Percentiles rank a stretch among this genome's conserved stretches.
Conservation (phyloP, 2,888 invertebrate genomes). For the Pristionchus mayeri region DNA sequence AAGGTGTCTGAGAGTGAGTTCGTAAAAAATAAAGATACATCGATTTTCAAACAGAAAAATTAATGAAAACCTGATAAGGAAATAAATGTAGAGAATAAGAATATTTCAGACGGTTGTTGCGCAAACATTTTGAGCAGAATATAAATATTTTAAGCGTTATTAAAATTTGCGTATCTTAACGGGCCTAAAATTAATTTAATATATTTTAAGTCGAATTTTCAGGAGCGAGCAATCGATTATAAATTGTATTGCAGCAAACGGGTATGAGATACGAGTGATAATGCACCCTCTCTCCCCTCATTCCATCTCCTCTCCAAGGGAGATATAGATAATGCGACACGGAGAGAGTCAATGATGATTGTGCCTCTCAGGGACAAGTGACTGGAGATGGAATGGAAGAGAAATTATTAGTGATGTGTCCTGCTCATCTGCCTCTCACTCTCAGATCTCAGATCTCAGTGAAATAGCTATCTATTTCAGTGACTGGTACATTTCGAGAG, state of each 20-base stretch:
- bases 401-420: neutral
- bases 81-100: neutral
- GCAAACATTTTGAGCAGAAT: too few relatives aligned
- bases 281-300: neutral
- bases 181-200: too few relatives aligned
- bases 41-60: too few relatives aligned
- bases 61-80: neutral
- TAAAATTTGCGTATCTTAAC: too few relatives aligned
- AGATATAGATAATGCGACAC: neutral
- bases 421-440: neutral
- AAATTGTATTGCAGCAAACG: too few relatives aligned
- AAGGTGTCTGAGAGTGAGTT: neutral
- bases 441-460: conserved; percentile 5
- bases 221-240: too few relatives aligned
- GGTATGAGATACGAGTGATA: too few relatives aligned
- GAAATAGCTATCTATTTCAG: too few relatives aligned
- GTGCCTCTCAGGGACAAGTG: neutral
- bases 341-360: conserved; percentile 24
- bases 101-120: too few relatives aligned
- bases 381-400: neutral
- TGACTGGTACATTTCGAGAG: too few relatives aligned
- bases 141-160: too few relatives aligned
- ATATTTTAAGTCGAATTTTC: too few relatives aligned
- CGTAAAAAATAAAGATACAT: neutral
- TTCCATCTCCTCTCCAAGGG: neutral